phyloP scores from a whole-genome alignment of 2,113 vertebrate species.

The Clarias magur region DNA sequence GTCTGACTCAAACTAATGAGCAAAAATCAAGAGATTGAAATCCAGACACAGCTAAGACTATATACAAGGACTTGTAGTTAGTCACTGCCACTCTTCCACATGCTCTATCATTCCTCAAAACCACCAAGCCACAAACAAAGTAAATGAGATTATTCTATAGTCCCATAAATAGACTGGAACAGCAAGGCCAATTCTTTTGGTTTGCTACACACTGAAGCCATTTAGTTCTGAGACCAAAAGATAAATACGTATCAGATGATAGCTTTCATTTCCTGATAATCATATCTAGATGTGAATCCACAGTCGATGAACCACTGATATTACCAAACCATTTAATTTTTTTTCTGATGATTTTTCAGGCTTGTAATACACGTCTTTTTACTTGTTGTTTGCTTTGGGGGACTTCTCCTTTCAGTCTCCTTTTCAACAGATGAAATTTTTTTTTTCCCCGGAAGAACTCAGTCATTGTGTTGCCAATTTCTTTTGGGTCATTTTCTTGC shows the following conservation, averaged over 20 bases:
- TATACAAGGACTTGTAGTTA: constrained; percentile 34
- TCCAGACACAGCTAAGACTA: constrained; percentile 54
- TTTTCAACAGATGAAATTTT: background rate
- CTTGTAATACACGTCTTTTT: background rate
- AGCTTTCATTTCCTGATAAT: background rate
- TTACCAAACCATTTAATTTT: background rate
- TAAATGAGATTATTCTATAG: background rate
- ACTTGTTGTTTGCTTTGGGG: background rate
- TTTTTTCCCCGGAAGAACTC: background rate
- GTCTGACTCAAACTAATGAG: constrained; percentile 52
- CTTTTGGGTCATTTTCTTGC: background rate
- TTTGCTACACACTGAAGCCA: background rate
- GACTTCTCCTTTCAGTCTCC: background rate
- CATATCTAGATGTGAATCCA: background rate
- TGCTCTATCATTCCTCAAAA: constrained; percentile 19
- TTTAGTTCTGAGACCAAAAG: background rate
- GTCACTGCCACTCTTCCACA: constrained; percentile 17
- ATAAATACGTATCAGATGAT: background rate
- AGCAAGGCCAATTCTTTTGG: background rate
- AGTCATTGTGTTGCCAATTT: background rate
- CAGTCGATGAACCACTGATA: background rate
- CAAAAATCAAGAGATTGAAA: constrained; percentile 47
- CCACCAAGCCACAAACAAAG: constrained; percentile 20
- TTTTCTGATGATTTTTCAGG: background rate
- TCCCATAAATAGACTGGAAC: background rate